phyloP scores from a whole-genome alignment of 2,797 vertebrate species.

The Enoplosus armatus region DNA sequence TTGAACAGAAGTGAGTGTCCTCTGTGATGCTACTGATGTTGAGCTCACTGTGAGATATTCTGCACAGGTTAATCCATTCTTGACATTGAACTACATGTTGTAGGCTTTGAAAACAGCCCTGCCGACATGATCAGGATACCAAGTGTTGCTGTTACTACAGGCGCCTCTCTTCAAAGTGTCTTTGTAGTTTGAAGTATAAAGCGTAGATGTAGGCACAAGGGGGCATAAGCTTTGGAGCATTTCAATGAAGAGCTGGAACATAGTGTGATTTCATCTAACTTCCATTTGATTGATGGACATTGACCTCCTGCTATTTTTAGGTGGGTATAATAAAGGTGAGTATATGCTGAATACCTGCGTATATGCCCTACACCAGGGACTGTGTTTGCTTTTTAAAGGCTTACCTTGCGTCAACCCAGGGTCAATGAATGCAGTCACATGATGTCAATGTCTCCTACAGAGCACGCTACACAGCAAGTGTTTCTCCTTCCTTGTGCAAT shows the following conservation, averaged over 20 bases:
- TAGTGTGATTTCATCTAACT: constrained; percentile 1
- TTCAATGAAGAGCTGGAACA: constrained; percentile 7
- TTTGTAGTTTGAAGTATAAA: background rate
- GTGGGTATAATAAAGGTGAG: background rate
- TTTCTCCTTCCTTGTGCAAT: constrained; percentile 40
- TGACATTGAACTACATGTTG: background rate
- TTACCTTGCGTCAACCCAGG: constrained; percentile 16
- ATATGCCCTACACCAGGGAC: background rate
- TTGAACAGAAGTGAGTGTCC: background rate
- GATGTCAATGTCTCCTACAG: constrained; percentile 38
- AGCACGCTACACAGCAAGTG: constrained; percentile 38
- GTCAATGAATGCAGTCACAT: constrained; percentile 38
- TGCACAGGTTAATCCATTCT: background rate
- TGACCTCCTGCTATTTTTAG: constrained; percentile 12
- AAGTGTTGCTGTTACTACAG: background rate
- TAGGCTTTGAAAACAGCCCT: background rate
- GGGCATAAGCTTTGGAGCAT: background rate
- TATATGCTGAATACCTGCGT: background rate
- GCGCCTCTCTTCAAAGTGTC: constrained; percentile 5
- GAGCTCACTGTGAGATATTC: background rate
- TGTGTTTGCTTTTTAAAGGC: constrained; percentile 2
- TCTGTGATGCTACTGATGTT: background rate
- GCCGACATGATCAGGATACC: constrained; percentile 12
- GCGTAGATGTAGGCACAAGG: background rate
- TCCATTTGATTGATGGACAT: constrained; percentile 5